Evolutionary conservation across 1,140 invertebrate genomes (phyloP), one percentile per base, ranked within the genome.

Genomic region (Episyrphus balteatus): DNA sequence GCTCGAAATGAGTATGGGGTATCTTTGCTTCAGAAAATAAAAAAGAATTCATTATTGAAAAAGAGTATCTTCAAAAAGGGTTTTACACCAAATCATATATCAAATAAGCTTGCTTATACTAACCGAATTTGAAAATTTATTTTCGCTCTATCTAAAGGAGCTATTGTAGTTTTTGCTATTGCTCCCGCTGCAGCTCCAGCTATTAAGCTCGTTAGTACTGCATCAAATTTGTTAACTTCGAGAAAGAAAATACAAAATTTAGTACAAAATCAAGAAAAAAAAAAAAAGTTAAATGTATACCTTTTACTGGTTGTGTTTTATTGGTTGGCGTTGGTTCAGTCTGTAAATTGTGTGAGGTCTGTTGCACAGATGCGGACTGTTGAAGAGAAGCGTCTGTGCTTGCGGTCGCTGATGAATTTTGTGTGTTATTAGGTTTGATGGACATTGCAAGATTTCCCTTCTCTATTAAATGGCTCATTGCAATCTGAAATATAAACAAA

Each of bases 81-180:
- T 46, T n/a, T n/a, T n/a, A n/a, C n/a, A n/a, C n/a, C n/a, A n/a
- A n/a, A n/a, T n/a, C n/a, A n/a, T 44, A 33, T 6, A 43, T 34
- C 31, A n/a, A 36, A 14, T 33, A 48, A 12, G 12, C 26, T 34
- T 12, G 14, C 3, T 11, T 26, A 18, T 41, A 66, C 61, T 70
- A 69, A 83, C 75, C 82, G 80, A 52, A 80, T 82, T 71, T 99
- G 95, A 71, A 98, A 98, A 75, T 94, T 93, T 46, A 99, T 98
- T 78, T 98, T 98, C 45, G 92, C 93, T 48, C 96, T 75, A 73
- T 99, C 96, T 14, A 99, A 71, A 2, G 96, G 96, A 3, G 96
- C 96, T 57, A 99, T 98, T 11, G 81, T 79, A 0, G 94, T 95
- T 74, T 99, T 98, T 5, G 95, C 95, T 8, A 96, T 53, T 17